Conservation (phyloP, 2,888 invertebrate species). For the Zhuqinia jingwanae region DNA sequence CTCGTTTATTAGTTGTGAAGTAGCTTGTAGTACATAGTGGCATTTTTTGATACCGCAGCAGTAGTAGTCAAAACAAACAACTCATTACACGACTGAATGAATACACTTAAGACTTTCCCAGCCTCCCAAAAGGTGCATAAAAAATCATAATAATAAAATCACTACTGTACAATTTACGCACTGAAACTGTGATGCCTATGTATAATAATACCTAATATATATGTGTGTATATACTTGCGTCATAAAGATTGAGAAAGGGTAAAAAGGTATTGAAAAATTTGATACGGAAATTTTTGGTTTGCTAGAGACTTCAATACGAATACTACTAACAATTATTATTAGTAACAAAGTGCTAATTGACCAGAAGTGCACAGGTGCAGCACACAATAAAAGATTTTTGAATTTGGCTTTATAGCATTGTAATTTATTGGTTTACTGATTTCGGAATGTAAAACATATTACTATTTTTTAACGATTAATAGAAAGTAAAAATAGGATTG, state of each 20-base stretch:
- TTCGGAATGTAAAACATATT: background rate
- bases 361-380: conserved; percentile 16
- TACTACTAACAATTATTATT: no score
- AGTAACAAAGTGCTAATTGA: conserved; percentile 37
- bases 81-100: conserved; percentile 23
- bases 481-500: conserved; percentile 47
- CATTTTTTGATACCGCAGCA: background rate
- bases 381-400: background rate
- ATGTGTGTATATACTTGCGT: no score
- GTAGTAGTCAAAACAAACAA: background rate
- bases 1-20: conserved; percentile 46
- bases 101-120: conserved; percentile 15
- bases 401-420: conserved; percentile 5
- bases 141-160: background rate
- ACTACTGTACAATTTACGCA: background rate
- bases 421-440: conserved; percentile 12
- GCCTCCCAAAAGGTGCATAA: background rate
- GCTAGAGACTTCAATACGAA: no score
- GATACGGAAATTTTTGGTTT: conserved; percentile 32
- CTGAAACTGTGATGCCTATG: background rate
- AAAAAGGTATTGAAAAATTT: no score
- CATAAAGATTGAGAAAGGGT: conserved; percentile 13
- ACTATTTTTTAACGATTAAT: background rate
- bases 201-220: background rate
- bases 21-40: background rate